A percentile compares a stretch with the other conserved stretches of the same genome.
Conservation (phyloP, 2,888 invertebrate species). For the Orchesellides sinensis region DNA sequence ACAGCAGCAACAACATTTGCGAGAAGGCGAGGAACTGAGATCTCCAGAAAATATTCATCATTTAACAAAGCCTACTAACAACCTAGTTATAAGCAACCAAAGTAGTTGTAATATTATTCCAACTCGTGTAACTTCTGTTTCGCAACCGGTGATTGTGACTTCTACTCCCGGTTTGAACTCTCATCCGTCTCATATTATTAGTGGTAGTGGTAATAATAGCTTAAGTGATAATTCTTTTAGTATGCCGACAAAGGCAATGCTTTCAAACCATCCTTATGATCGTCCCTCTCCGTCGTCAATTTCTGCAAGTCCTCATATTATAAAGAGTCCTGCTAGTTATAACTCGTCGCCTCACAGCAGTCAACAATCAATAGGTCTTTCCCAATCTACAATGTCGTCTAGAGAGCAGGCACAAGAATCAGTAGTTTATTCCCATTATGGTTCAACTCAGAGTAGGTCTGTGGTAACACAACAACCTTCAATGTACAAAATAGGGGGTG, state of each 20-base stretch:
- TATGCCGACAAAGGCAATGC: conserved; percentile 47
- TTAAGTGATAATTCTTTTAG: conserved; percentile 52
- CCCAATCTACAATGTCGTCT: conserved; percentile 10
- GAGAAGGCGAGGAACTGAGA: conserved; percentile 58
- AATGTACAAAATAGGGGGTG: conserved; percentile 53
- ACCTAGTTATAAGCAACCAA: conserved; percentile 51
- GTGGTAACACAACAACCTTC: conserved; percentile 51
- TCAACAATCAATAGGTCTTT: conserved; percentile 49
- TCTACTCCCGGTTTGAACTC: conserved; percentile 68
- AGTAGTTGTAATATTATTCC: conserved; percentile 50
- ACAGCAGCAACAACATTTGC: conserved; percentile 16
- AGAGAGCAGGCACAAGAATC: conserved; percentile 49
- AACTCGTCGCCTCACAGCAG: conserved; percentile 32
- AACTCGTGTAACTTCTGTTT: conserved; percentile 46
- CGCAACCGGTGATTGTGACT: conserved; percentile 70
- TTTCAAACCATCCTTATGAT: conserved; percentile 55
- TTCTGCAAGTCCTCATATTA: conserved; percentile 19
- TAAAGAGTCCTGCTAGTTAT: conserved; percentile 45
- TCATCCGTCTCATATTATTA: conserved; percentile 62
- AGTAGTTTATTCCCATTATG: conserved; percentile 47
- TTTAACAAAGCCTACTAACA: conserved; percentile 27
- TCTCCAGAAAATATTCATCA: conserved; percentile 63
- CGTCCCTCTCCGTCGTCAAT: conserved; percentile 41
- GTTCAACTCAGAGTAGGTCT: conserved; percentile 53
- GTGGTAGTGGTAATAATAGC: conserved; percentile 45